Conservation (phyloP, 2,797 vertebrate species). For the Lophius americanus region DNA sequence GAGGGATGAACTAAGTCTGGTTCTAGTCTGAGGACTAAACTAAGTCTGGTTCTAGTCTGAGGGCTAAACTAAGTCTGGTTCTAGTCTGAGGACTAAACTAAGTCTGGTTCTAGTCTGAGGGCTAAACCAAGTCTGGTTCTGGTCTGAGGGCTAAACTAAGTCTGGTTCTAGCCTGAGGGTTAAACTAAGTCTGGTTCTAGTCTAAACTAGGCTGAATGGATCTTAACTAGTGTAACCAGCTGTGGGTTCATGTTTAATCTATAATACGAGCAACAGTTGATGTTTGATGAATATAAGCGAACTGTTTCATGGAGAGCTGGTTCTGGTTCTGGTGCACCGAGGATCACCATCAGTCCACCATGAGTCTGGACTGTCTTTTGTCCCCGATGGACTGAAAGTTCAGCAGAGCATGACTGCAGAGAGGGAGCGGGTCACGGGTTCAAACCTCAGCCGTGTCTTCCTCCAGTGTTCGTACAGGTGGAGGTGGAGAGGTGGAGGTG, state of each 20-base stretch:
- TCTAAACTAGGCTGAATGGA: too few species aligned
- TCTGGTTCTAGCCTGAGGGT: too few species aligned
- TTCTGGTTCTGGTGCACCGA: neutral
- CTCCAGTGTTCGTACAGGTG: constrained; percentile 77
- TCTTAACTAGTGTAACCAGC: constrained; percentile 1
- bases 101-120: neutral
- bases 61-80: too few species aligned
- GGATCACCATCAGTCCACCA: constrained; percentile 4
- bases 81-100: neutral
- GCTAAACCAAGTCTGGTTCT: too few species aligned
- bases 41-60: too few species aligned
- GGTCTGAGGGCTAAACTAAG: too few species aligned
- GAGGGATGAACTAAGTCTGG: too few species aligned
- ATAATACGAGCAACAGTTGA: too few species aligned
- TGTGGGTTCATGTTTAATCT: neutral
- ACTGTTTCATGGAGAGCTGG: too few species aligned
- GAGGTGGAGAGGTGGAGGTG: constrained; percentile 24
- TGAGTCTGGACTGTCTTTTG: constrained; percentile 16
- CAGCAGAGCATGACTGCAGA: constrained; percentile 80
- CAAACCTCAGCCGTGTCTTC: constrained; percentile 45
- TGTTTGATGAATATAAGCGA: too few species aligned
- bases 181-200: neutral
- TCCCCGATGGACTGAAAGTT: constrained; percentile 46
- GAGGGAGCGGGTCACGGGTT: constrained; percentile 70
- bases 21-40: too few species aligned